phyloP scores from a whole-genome alignment of 2,888 invertebrate genomes.

The Drosophila tripunctata region DNA sequence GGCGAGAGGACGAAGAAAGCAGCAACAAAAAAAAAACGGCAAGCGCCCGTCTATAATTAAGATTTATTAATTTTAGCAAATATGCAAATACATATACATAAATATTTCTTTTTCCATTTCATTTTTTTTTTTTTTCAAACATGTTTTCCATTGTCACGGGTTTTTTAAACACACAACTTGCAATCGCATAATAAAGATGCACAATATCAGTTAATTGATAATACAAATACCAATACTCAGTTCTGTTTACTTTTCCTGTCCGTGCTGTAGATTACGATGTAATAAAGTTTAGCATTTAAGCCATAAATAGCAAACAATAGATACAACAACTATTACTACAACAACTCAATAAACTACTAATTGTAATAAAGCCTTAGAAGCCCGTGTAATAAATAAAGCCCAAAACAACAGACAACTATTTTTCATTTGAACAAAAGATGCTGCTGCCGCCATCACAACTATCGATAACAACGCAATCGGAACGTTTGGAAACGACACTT shows the following conservation, averaged over 20 bases:
- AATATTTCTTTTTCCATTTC: background rate
- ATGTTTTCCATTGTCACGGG: background rate
- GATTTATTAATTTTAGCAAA: background rate
- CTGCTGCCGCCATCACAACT: background rate
- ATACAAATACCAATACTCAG: background rate
- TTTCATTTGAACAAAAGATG: background rate
- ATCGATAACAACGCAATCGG: background rate
- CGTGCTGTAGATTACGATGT: background rate
- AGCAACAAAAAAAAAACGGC: background rate
- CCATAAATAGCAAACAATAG: background rate
- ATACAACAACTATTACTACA: no score
- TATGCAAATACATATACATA: no score
- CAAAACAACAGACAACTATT: background rate
- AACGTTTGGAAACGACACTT: background rate
- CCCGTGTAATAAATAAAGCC: conserved; percentile 33
- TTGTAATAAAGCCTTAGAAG: conserved; percentile 12
- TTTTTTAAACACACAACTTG: background rate
- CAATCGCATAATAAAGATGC: background rate
- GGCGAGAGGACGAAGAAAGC: background rate
- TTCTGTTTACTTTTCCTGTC: conserved; percentile 1
- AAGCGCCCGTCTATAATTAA: background rate
- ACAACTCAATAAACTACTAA: conserved; percentile 19
- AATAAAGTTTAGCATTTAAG: conserved; percentile 22
- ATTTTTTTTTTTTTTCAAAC: background rate
- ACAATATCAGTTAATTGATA: background rate